Conservation (phyloP, 2,797 vertebrate species). For the Sebastes iracundus region DNA sequence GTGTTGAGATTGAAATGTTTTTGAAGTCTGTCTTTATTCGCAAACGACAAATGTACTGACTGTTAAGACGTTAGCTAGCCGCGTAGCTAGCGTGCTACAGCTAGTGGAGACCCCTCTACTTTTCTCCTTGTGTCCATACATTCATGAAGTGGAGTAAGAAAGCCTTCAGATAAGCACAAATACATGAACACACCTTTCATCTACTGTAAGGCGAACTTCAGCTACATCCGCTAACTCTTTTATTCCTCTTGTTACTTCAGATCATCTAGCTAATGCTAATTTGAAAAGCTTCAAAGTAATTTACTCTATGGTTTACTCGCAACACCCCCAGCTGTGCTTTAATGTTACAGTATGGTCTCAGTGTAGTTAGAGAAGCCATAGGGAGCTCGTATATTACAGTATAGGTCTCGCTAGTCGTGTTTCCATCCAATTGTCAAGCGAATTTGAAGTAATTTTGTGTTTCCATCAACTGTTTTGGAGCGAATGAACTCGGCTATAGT, state of each 20-base stretch:
- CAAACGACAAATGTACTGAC: not conserved
- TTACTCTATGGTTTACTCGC: not conserved
- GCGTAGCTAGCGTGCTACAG: not conserved
- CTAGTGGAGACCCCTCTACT: not conserved
- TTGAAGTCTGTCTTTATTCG: not conserved
- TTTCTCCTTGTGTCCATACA: not conserved
- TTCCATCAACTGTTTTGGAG: no score
- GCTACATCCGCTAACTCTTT: not conserved
- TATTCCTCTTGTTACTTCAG: not conserved
- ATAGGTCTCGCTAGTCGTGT: no score
- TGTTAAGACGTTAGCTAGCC: not conserved
- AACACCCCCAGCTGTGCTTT: not conserved
- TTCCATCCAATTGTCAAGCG: no score
- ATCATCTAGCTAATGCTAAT: not conserved
- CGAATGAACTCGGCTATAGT: no score
- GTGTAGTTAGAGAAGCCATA: not conserved
- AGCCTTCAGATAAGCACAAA: not conserved
- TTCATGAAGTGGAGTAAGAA: not conserved
- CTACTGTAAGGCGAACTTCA: not conserved
- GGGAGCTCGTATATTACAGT: not conserved
- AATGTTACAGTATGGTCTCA: not conserved
- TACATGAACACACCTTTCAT: not conserved
- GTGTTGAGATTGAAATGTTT: not conserved
- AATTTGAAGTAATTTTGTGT: no score
- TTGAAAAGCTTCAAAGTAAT: not conserved